Conservation (phyloP, 2,888 invertebrate species). For the Acanthoscelides obtectus region DNA sequence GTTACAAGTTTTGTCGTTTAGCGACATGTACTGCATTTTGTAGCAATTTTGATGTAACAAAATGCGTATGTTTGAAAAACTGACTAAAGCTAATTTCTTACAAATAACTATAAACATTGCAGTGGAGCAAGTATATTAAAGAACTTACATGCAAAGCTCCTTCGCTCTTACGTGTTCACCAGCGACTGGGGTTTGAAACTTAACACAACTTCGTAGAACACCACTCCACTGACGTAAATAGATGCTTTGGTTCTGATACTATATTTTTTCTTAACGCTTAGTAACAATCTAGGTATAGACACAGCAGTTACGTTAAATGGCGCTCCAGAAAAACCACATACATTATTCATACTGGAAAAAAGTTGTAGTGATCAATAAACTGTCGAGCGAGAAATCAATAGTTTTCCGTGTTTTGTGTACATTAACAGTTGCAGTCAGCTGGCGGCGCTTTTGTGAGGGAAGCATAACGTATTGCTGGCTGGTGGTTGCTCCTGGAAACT, state of each 20-base stretch:
- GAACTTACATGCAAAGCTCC: not conserved
- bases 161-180: not conserved
- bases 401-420: not conserved
- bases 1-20: no score
- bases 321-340: not conserved
- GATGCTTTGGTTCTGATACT: not conserved
- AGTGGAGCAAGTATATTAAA: not conserved
- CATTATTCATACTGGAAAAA: not conserved
- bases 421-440: not conserved
- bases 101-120: no score
- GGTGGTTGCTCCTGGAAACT: not conserved
- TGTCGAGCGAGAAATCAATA: not conserved
- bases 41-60: no score
- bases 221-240: not conserved
- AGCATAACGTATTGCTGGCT: not conserved
- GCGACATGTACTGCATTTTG: no score
- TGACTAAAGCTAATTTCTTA: no score
- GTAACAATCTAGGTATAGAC: not conserved
- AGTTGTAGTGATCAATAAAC: not conserved
- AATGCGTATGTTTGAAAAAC: no score
- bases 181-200: not conserved
- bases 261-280: not conserved
- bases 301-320: not conserved
- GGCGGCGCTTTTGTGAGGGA: not conserved
- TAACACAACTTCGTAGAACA: not conserved